Conservation (phyloP, 1,140 invertebrate genomes). For the Drosophila lacertosa region DNA sequence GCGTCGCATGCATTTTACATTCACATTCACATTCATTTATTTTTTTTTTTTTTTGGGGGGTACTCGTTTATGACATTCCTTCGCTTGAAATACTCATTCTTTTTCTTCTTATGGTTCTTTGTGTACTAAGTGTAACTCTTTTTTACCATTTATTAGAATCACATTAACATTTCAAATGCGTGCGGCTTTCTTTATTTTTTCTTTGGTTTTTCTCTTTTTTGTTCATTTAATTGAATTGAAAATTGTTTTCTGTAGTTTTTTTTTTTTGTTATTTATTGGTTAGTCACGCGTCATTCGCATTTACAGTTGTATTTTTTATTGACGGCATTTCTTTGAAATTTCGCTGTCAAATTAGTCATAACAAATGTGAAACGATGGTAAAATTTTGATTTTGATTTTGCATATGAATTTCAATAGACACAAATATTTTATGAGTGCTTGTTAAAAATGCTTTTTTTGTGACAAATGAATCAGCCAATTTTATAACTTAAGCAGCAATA, state of each 20-base stretch:
- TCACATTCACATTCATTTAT: slow-evolving; percentile 4
- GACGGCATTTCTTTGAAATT: slow-evolving; percentile 30
- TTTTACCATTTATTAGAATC: slow-evolving; percentile 63
- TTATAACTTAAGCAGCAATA: neutral
- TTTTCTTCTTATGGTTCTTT: slow-evolving; percentile 41
- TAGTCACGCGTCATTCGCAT: slow-evolving; percentile 52
- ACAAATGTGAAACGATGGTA: slow-evolving; percentile 15
- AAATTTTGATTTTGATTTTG: slow-evolving; percentile 39
- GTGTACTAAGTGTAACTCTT: slow-evolving; percentile 50
- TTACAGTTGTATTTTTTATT: slow-evolving; percentile 17
- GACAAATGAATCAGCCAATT: neutral
- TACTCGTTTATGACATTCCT: slow-evolving; percentile 32
- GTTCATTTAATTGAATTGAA: slow-evolving; percentile 49
- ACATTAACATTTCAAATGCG: slow-evolving; percentile 58
- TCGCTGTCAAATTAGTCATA: slow-evolving; percentile 44
- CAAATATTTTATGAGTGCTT: neutral
- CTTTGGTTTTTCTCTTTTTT: slow-evolving; percentile 35
- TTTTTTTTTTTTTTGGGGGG: slow-evolving; percentile 19
- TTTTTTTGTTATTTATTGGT: slow-evolving; percentile 49
- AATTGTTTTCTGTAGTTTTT: slow-evolving; percentile 40
- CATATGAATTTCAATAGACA: slow-evolving; percentile 18
- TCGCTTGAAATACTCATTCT: slow-evolving; percentile 56
- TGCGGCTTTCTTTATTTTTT: slow-evolving; percentile 14
- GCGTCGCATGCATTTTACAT: slow-evolving; percentile 41
- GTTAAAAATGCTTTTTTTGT: neutral